A percentile compares a stretch with the other conserved stretches of the same genome.
phyloP scores from a whole-genome alignment of 2,888 invertebrate species.

The Amphipyra tragopoginis region DNA sequence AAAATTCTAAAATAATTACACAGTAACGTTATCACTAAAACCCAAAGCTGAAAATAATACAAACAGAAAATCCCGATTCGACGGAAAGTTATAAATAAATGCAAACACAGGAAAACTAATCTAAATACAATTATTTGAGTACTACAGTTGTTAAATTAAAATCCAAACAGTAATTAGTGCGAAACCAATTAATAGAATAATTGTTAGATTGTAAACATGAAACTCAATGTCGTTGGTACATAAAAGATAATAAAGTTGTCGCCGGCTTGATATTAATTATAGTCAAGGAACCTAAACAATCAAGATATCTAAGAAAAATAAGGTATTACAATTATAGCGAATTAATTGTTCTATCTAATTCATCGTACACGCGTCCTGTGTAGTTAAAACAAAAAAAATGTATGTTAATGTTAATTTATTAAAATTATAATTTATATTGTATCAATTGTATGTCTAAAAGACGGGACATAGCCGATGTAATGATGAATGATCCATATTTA shows the following conservation, averaged over 20 bases:
- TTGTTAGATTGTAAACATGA: neutral
- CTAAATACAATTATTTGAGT: neutral
- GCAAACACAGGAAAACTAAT: slow-evolving; percentile 11
- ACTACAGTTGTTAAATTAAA: neutral
- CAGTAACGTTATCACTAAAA: neutral
- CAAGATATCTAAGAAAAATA: neutral
- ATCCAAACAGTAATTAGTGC: neutral
- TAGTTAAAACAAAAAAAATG: too few species aligned
- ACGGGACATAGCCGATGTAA: too few species aligned
- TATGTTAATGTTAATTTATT: too few species aligned
- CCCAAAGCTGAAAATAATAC: neutral
- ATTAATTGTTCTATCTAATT: too few species aligned
- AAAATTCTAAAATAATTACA: too few species aligned
- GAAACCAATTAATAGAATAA: slow-evolving; percentile 3
- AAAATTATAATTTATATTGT: too few species aligned
- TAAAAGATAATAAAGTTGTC: slow-evolving; percentile 1
- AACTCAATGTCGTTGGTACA: neutral
- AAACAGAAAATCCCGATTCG: neutral
- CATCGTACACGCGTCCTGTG: too few species aligned
- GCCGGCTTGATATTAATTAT: neutral
- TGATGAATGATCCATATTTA: too few species aligned
- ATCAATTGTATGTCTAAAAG: too few species aligned
- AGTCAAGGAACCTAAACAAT: neutral
- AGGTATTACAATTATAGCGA: too few species aligned
- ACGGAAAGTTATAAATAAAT: slow-evolving; percentile 16